Evolutionary conservation across 2,797 vertebrate genomes (phyloP), one percentile per base, ranked within the genome.

Genomic region (Sandelia bainsii): DNA sequence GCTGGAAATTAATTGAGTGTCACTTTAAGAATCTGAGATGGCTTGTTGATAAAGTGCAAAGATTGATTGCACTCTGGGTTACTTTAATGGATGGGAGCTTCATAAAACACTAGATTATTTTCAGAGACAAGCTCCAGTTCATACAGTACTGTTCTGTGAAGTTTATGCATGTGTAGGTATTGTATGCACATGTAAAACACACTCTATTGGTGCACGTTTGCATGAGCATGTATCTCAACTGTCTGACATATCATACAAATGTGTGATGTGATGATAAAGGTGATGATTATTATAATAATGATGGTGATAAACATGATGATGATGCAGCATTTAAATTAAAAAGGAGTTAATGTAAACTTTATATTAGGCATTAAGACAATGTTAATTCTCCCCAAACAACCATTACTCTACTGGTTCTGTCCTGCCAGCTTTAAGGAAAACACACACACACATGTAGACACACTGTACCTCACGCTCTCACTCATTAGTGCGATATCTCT

Each of bases 401-500:
- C 20, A 57, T 39, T 20, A 10, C 16, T 51, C n/a, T 1, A 37
- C 39, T 57, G 40, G 51, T 51, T 29, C 19, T 66, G 11, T n/a
- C 32, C 37, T 57, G 40, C 27, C 51, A 50, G 60, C 64, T 59
- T 62, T 22, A 46, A 57, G 66, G 32, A 68, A 65, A 16, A 62
- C 19, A 59, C 29, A 68, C 46, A 52, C 58, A 74, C 52, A 48
- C 50, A 57, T 22, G 34, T 62, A 70, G 19, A 77, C 69, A 76
- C 58, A 73, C 52, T 9, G 32, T 34, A 34, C 8, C 32, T 67
- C 50, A 60, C 69, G 60, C 23, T 40, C 66, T 52, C 45, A 75
- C 86, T 91, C 90, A 91, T 94, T 94, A 93, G 79, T 72, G 71
- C 75, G 79, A 93, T 93, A 79, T 91, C 79, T 81, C 64, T 84